Conservation (phyloP, 2,797 vertebrate species). For the Siniperca obscura region DNA sequence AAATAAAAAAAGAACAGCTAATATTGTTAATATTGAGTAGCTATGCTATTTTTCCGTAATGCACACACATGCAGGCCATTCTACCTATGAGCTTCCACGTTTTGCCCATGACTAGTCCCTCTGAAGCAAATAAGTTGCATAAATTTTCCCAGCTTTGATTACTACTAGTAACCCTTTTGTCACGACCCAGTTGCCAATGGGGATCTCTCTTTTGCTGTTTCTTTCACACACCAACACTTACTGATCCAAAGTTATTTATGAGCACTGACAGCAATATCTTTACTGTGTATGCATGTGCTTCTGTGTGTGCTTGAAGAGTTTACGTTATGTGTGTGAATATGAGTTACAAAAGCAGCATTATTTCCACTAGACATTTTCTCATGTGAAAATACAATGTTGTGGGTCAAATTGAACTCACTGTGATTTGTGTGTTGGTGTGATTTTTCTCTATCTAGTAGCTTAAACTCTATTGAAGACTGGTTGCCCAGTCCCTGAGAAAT, state of each 20-base stretch:
- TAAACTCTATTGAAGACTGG: background rate
- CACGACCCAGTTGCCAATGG: background rate
- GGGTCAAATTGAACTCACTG: background rate
- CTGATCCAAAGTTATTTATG: background rate
- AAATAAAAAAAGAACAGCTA: no score
- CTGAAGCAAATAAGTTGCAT: background rate
- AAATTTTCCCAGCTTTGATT: slow-evolving; percentile 1
- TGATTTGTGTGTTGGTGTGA: background rate
- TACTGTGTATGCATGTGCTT: background rate
- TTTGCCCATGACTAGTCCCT: background rate
- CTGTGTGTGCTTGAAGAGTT: background rate
- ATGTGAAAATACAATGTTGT: slow-evolving; percentile 16
- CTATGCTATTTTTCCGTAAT: background rate
- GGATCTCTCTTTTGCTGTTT: background rate
- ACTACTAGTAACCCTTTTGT: background rate
- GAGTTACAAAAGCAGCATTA: slow-evolving; percentile 1
- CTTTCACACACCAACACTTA: background rate
- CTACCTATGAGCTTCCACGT: no score
- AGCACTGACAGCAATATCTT: background rate
- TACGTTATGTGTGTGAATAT: background rate
- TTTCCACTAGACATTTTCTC: slow-evolving; percentile 28
- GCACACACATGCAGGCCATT: background rate
- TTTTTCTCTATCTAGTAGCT: background rate
- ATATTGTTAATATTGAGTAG: background rate
- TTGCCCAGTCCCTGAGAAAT: background rate